Percentiles rank a stretch among this genome's conserved stretches.
Conservation (phyloP, 2,797 vertebrate genomes). For the Phoeniculus purpureus region DNA sequence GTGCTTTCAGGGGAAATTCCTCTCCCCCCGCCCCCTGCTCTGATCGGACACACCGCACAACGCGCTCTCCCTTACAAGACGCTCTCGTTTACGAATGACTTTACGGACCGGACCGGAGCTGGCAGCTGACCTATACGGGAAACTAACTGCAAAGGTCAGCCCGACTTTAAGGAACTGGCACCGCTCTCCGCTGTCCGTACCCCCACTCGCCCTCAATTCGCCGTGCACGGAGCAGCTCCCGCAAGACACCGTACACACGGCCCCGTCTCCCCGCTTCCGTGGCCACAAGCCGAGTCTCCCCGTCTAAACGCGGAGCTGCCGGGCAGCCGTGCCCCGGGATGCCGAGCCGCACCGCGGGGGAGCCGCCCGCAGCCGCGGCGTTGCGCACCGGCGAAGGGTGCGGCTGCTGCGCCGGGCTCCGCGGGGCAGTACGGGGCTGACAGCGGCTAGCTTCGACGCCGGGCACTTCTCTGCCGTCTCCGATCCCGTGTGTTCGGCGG, state of each 20-base stretch:
- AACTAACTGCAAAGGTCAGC: not conserved
- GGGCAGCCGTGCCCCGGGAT: not conserved
- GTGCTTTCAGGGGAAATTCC: not conserved
- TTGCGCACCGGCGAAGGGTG: constrained; percentile 19
- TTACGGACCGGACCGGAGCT: not conserved
- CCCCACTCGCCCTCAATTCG: fast-evolving
- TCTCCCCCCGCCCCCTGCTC: too few species aligned
- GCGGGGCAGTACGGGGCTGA: not conserved
- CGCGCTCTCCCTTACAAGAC: not conserved
- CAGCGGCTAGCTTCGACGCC: not conserved
- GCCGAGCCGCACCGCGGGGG: not conserved
- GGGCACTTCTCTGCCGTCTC: not conserved
- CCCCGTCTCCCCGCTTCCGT: not conserved
- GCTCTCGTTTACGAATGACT: not conserved
- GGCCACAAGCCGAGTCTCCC: not conserved
- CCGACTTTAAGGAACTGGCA: not conserved
- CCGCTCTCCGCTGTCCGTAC: not conserved
- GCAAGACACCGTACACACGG: not conserved
- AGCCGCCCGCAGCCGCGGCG: not conserved
- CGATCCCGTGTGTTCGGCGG: not conserved
- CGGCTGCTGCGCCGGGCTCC: constrained; percentile 2
- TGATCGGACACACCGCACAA: not conserved
- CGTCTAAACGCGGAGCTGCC: not conserved
- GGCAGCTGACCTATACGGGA: constrained; percentile 4
- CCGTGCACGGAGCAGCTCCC: not conserved